Percentiles rank a stretch among this genome's conserved stretches.
Conservation (phyloP, 2,113 vertebrate genomes). For the Callipepla californica region DNA sequence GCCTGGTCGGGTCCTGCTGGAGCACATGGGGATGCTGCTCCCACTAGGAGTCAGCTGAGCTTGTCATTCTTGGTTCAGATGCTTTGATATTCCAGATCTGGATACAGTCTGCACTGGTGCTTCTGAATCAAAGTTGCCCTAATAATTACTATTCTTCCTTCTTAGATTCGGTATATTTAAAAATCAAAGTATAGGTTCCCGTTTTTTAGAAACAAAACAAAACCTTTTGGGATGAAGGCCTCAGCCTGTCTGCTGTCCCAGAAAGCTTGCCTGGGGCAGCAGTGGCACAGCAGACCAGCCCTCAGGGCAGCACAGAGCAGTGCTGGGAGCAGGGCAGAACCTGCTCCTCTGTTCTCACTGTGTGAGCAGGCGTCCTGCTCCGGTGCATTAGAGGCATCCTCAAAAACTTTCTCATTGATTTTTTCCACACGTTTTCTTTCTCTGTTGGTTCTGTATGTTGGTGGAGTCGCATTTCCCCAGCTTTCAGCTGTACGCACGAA, state of each 20-base stretch:
- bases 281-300: background rate
- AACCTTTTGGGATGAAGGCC: background rate
- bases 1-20: background rate
- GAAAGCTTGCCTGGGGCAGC: background rate
- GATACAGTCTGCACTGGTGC: background rate
- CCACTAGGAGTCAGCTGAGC: background rate
- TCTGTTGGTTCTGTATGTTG: conserved; percentile 32
- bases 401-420: conserved; percentile 38
- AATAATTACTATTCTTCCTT: background rate
- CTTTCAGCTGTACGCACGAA: conserved; percentile 25
- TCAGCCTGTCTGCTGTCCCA: background rate
- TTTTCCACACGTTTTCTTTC: conserved; percentile 54
- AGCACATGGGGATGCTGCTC: background rate
- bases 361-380: conserved; percentile 3
- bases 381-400: background rate
- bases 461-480: conserved; percentile 18
- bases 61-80: background rate
- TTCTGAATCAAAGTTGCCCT: background rate
- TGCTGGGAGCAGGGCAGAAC: background rate
- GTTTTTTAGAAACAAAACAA: background rate
- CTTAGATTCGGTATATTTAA: background rate
- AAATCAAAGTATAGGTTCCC: background rate
- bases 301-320: background rate
- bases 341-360: background rate
- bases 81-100: background rate